Conservation (phyloP, 2,888 invertebrate species). For the Salticus scenicus region DNA sequence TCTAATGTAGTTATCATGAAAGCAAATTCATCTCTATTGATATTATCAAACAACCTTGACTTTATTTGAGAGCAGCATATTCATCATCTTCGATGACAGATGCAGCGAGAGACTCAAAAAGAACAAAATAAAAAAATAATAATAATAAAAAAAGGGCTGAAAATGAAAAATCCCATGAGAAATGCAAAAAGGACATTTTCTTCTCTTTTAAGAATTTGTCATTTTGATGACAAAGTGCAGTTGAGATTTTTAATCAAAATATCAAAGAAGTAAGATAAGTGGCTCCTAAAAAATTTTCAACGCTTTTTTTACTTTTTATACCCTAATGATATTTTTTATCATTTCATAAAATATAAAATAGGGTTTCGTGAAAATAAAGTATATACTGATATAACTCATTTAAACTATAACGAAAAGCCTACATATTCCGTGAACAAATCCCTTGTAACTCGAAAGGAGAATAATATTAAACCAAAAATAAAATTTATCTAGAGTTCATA, state of each 20-base stretch:
- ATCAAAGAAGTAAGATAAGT: constrained; percentile 11
- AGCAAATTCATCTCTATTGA: not conserved
- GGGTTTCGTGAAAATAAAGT: too few species aligned
- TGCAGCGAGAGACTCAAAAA: not conserved
- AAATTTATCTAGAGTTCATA: too few species aligned
- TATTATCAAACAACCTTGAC: not conserved
- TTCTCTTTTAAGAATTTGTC: constrained; percentile 1
- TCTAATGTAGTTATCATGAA: not conserved
- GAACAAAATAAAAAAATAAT: too few species aligned
- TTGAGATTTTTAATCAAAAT: constrained; percentile 9
- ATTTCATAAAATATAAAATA: too few species aligned
- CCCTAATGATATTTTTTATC: too few species aligned
- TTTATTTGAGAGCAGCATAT: not conserved
- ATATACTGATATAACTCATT: too few species aligned
- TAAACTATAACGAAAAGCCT: too few species aligned
- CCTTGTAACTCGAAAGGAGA: too few species aligned
- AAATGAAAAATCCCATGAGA: not conserved
- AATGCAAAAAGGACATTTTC: constrained; percentile 2
- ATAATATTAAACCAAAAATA: too few species aligned
- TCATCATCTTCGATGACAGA: not conserved
- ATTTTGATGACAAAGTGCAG: constrained; percentile 5
- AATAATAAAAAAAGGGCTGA: not conserved
- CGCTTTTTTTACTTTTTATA: too few species aligned
- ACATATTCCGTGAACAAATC: too few species aligned
- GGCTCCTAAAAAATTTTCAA: too few species aligned